These are phyloP conservation scores for Danionella cerebrum DNA, from an alignment of 2,113 vertebrate species.

Conservation along the genomic window DNA sequence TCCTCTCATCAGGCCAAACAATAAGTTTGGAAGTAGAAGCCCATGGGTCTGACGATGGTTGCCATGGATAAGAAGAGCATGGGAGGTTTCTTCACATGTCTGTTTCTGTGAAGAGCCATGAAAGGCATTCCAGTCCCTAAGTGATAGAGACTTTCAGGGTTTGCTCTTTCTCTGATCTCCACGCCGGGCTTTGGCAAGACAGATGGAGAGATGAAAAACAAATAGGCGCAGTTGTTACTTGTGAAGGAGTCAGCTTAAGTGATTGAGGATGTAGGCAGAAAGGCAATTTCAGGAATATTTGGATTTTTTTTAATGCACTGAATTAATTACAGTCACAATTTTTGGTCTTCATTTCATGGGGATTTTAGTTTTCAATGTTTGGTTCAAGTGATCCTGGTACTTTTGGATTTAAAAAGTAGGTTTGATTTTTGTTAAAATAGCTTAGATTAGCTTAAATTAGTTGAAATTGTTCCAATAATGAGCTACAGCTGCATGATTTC, in stretches of 20 bases:
- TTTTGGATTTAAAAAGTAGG: no score
- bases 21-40: conserved; percentile 8
- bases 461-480: no score
- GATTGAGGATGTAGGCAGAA: neutral
- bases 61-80: conserved; percentile 6
- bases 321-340: neutral
- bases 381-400: no score
- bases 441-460: no score
- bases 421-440: no score
- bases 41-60: conserved; percentile 11
- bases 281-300: neutral
- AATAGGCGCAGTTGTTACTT: neutral
- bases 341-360: neutral
- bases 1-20: conserved; percentile 15
- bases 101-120: neutral
- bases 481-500: no score
- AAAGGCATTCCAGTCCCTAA: conserved; percentile 1
- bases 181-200: neutral
- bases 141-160: neutral
- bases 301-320: neutral
- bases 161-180: neutral
- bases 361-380: no score
- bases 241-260: neutral
- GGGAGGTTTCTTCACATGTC: neutral
- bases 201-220: neutral